These are phyloP conservation scores for Atherinomorus stipes DNA, from an alignment of 2,113 vertebrate genomes.

Conservation along the genomic window DNA sequence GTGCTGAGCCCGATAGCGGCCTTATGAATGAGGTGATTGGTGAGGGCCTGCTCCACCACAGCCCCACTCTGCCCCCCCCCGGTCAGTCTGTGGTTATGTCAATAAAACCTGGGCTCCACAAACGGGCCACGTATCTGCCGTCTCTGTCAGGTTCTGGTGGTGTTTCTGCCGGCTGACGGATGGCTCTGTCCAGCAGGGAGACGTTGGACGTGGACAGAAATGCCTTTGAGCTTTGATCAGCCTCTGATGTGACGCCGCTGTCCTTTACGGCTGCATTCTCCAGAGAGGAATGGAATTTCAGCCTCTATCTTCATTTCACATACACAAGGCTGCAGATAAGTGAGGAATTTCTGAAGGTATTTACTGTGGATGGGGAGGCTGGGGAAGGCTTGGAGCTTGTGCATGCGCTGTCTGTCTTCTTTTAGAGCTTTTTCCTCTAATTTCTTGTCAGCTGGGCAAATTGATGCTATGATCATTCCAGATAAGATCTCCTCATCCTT, in stretches of 20 bases:
- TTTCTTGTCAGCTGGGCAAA: conserved; percentile 66
- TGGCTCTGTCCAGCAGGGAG: conserved; percentile 37
- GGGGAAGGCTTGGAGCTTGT: conserved; percentile 15
- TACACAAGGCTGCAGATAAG: conserved; percentile 72
- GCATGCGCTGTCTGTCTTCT: conserved; percentile 22
- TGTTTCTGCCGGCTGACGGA: conserved; percentile 45
- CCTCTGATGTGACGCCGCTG: conserved; percentile 35
- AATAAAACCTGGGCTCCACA: conserved; percentile 52
- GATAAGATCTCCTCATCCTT: conserved; percentile 48
- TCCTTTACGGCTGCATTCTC: conserved; percentile 60
- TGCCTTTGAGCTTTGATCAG: conserved; percentile 61
- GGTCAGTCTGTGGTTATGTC: conserved; percentile 76
- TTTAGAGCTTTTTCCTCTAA: conserved; percentile 40
- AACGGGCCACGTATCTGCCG: conserved; percentile 35
- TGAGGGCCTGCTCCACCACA: conserved; percentile 54
- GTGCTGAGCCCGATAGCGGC: conserved; percentile 57
- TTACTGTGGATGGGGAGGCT: conserved; percentile 60
- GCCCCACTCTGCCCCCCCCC: conserved; percentile 38
- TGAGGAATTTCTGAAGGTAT: conserved; percentile 66
- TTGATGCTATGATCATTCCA: conserved; percentile 49
- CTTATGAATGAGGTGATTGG: conserved; percentile 78
- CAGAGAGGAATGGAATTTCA: conserved; percentile 48
- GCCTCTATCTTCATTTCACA: conserved; percentile 62
- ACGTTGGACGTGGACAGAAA: conserved; percentile 26
- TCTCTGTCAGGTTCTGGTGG: conserved; percentile 55